A percentile compares a stretch with the other conserved stretches of the same genome.
These are phyloP conservation scores for Tragopan temminckii DNA, from an alignment of 2,797 vertebrate genomes.

Conservation along the genomic window DNA sequence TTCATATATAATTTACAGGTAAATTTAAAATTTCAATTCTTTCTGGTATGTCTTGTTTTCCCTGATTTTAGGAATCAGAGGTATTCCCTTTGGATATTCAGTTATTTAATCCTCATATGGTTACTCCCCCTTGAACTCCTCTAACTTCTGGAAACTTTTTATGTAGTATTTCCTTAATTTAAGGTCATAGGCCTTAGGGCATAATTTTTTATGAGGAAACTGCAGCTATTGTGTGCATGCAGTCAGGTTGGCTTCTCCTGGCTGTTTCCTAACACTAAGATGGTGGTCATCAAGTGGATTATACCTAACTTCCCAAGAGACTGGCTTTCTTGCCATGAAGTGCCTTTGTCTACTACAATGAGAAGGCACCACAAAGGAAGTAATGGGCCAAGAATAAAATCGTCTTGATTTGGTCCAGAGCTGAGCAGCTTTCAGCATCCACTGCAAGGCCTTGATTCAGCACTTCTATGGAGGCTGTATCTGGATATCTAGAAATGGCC, in stretches of 20 bases:
- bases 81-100: neutral
- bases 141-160: neutral
- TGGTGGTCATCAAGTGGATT: neutral
- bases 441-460: neutral
- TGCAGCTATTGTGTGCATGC: neutral
- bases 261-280: neutral
- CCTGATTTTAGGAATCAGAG: neutral
- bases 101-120: neutral
- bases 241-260: neutral
- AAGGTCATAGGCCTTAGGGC: neutral
- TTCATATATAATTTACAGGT: neutral
- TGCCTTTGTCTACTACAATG: neutral
- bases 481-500: neutral
- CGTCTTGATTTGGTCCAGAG: neutral
- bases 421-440: neutral
- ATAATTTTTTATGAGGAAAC: neutral
- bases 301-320: neutral
- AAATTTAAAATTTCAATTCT: neutral
- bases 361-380: neutral
- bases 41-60: neutral
- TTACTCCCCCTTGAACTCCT: neutral
- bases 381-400: neutral
- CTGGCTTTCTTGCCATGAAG: neutral
- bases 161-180: neutral
- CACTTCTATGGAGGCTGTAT: neutral